These are phyloP conservation scores for Heliothis virescens DNA, from an alignment of 1,140 invertebrate genomes.

Conservation along the genomic window DNA sequence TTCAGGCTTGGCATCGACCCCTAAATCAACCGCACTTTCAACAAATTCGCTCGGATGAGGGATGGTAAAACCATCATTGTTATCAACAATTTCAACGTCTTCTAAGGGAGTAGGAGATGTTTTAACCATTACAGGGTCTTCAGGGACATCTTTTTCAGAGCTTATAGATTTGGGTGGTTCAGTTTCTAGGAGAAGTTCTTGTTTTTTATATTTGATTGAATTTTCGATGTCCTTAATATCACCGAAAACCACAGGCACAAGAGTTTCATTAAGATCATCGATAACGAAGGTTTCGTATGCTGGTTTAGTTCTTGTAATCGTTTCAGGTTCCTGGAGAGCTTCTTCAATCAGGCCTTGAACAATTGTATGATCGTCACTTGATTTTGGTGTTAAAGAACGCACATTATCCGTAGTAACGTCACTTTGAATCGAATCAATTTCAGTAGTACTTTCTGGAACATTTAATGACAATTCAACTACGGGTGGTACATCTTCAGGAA, in stretches of 20 bases:
- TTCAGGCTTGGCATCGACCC: slow-evolving; percentile 45
- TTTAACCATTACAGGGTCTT: background rate
- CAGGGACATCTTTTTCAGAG: background rate
- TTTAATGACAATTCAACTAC: background rate
- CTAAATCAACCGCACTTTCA: slow-evolving; percentile 9
- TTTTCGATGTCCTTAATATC: slow-evolving; percentile 61
- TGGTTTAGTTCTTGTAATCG: slow-evolving; percentile 16
- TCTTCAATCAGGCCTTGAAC: slow-evolving; percentile 40
- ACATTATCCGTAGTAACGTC: background rate
- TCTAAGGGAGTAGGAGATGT: slow-evolving; percentile 9
- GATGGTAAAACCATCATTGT: slow-evolving; percentile 17
- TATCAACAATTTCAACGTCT: slow-evolving; percentile 37
- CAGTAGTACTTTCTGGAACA: background rate
- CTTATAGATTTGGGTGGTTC: background rate
- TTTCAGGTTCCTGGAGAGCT: slow-evolving; percentile 36
- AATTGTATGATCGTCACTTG: slow-evolving; percentile 12
- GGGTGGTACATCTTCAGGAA: background rate
- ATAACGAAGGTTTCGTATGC: slow-evolving; percentile 39
- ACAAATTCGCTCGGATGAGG: slow-evolving; percentile 16
- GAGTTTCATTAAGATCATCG: slow-evolving; percentile 48
- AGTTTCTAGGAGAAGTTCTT: slow-evolving; percentile 44
- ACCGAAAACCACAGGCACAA: slow-evolving; percentile 64
- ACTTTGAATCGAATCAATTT: background rate
- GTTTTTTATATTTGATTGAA: slow-evolving; percentile 57
- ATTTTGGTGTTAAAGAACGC: slow-evolving; percentile 6